Conservation (phyloP, 2,797 vertebrate species). For the Anabas testudineus region DNA sequence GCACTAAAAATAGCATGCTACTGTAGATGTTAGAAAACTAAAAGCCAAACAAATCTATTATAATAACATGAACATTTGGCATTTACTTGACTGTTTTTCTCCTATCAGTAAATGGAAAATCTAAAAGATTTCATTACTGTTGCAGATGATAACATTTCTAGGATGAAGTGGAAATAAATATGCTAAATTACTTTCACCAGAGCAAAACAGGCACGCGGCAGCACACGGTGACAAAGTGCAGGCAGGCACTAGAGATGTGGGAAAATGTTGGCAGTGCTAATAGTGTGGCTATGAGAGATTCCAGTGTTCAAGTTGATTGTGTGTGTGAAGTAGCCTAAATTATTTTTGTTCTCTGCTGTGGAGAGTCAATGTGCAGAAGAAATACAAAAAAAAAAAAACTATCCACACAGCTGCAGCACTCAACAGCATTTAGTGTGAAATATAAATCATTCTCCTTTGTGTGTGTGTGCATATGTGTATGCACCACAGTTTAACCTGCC, state of each 20-base stretch:
- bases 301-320: conserved; percentile 52
- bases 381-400: conserved; percentile 30
- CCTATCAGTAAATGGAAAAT: conserved; percentile 50
- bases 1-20: conserved; percentile 18
- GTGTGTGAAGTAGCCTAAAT: conserved; percentile 56
- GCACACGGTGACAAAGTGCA: conserved; percentile 57
- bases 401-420: conserved; percentile 27
- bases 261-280: conserved; percentile 61
- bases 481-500: conserved; percentile 59
- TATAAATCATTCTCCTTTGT: conserved; percentile 29
- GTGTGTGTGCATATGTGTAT: conserved; percentile 40
- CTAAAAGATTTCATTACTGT: conserved; percentile 58
- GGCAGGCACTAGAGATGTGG: conserved; percentile 47
- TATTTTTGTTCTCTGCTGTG: conserved; percentile 41
- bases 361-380: conserved; percentile 18
- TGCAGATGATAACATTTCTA: conserved; percentile 61
- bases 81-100: conserved; percentile 50
- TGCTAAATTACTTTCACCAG: conserved; percentile 55
- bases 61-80: conserved; percentile 46
- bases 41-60: conserved; percentile 49
- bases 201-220: conserved; percentile 42
- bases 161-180: conserved; percentile 59
- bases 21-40: conserved; percentile 25
- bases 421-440: conserved; percentile 48
- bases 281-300: conserved; percentile 62